Percentiles rank a stretch among this genome's conserved stretches.
phyloP scores from a whole-genome alignment of 2,888 invertebrate species.

The Octonoba sinensis region DNA sequence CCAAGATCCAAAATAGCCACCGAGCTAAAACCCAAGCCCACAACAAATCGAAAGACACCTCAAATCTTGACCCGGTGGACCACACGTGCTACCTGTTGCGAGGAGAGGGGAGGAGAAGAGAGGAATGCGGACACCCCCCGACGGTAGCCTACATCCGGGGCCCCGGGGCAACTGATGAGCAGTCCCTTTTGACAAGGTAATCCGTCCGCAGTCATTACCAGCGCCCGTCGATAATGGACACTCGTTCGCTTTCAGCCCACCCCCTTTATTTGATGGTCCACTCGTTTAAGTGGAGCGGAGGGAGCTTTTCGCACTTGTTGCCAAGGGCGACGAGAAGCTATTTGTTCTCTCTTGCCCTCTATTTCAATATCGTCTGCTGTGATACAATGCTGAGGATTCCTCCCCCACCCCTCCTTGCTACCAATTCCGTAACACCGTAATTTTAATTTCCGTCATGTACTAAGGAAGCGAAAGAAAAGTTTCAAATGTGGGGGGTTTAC shows the following conservation, averaged over 20 bases:
- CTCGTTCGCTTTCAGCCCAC: constrained; percentile 11
- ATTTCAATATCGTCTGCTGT: no score
- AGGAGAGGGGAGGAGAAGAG: constrained; percentile 8
- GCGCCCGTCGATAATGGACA: constrained; percentile 34
- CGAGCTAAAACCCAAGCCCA: constrained; percentile 20
- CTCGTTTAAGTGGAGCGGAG: constrained; percentile 20
- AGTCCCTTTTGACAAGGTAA: constrained; percentile 56
- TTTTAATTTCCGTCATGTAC: no score
- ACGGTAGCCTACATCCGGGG: constrained; percentile 52
- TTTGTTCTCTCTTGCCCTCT: no score
- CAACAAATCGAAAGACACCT: constrained; percentile 40
- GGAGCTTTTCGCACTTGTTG: constrained; percentile 4
- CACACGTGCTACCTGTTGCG: constrained; percentile 44
- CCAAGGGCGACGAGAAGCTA: constrained; percentile 4
- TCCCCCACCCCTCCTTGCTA: no score
- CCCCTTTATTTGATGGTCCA: background rate
- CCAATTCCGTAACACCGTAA: no score
- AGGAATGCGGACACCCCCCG: constrained; percentile 58
- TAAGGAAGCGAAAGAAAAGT: no score
- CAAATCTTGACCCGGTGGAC: constrained; percentile 37
- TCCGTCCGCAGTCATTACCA: constrained; percentile 35
- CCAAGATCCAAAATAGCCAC: constrained; percentile 11
- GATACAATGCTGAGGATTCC: no score
- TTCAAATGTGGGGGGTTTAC: no score
- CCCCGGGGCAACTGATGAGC: constrained; percentile 47